Conservation (phyloP, 2,888 invertebrate genomes). For the Cheilosia soror region DNA sequence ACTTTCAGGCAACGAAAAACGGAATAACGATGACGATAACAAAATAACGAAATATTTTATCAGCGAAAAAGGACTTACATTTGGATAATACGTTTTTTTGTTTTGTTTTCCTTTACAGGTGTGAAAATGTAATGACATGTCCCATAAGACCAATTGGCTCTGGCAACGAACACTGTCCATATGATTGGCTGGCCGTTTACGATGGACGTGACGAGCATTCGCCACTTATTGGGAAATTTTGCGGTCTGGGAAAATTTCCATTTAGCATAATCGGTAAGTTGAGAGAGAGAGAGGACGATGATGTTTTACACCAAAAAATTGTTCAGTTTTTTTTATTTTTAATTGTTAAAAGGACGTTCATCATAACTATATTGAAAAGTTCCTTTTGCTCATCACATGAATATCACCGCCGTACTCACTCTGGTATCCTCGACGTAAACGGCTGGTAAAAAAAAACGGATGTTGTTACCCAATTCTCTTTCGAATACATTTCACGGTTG, state of each 20-base stretch:
- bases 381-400: not conserved
- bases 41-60: not conserved
- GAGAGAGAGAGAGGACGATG: not conserved
- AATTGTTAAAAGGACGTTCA: not conserved
- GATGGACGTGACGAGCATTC: conserved; percentile 95
- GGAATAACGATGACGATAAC: not conserved
- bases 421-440: not conserved
- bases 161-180: conserved; percentile 94
- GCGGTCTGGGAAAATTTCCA: conserved; percentile 96
- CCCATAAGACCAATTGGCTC: conserved; percentile 96
- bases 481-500: conserved; percentile 30
- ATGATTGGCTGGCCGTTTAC: conserved; percentile 94
- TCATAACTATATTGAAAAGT: not conserved
- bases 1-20: too few relatives aligned
- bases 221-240: conserved; percentile 95
- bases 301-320: not conserved
- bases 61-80: not conserved
- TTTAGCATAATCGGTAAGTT: conserved; percentile 92
- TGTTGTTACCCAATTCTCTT: conserved; percentile 3
- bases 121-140: conserved; percentile 97
- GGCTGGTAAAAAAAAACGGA: not conserved
- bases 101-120: conserved; percentile 84
- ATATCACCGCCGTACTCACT: not conserved
- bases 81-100: not conserved
- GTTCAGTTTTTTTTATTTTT: not conserved